Base-by-base conservation (phyloP, 23 tunicate genomes). In the Clavelina lepadiformis region DNA sequence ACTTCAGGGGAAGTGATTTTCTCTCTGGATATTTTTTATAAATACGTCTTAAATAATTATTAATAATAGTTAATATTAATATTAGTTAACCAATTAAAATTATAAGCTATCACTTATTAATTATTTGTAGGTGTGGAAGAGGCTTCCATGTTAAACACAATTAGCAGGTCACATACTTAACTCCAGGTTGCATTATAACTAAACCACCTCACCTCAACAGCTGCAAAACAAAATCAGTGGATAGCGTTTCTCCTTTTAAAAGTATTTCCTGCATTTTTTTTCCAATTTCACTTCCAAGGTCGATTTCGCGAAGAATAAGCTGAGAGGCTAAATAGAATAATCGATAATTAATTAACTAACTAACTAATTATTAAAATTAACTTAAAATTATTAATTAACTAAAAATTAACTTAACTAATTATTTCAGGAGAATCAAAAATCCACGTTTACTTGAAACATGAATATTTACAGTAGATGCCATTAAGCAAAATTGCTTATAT, bases 1-100 rank as follows among this genome's bases (percentile, higher is more conserved):
- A 89, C 85, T 70, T 89, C 97, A 7, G 88, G 88, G 2, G 89
- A 81, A 26, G 56, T 65, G 1, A 81, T 47, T 32, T 89, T 89
- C 38, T 81, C 85, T 63, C 97, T 89, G 80, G 2, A 34, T n/a
- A n/a, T n/a, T n/a, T n/a, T n/a, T 23, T 2, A 30, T 22, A 21
- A 65, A n/a, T n/a, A n/a, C n/a, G n/a, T n/a, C n/a, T n/a, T n/a
- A n/a, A n/a, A n/a, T n/a, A n/a, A n/a, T n/a, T n/a, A n/a, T n/a
- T n/a, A n/a, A n/a, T n/a, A n/a, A n/a, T n/a, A n/a, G n/a, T n/a
- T n/a, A n/a, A n/a, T n/a, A n/a, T n/a, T n/a, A n/a, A n/a, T n/a
- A n/a, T n/a, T n/a, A n/a, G n/a, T n/a, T n/a, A n/a, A n/a, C n/a
- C n/a, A n/a, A n/a, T n/a, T n/a, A n/a, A n/a, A n/a, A n/a, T n/a